Evolutionary conservation across 2,797 vertebrate species (phyloP).

Genomic region (Clangula hyemalis): DNA sequence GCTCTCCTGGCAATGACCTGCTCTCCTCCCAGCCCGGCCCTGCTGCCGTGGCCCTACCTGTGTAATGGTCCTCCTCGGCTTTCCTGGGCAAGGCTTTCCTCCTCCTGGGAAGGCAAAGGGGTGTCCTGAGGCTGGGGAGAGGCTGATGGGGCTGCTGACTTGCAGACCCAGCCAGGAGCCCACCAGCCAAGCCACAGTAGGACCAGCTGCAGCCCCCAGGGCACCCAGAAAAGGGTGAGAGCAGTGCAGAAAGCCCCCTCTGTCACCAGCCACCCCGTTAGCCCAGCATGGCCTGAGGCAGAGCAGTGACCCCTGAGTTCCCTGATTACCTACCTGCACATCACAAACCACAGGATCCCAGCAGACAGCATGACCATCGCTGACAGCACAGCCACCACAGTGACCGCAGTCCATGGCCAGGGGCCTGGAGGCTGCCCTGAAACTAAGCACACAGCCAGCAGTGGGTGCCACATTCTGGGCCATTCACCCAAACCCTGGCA

Average conservation of each 20-base stretch:
- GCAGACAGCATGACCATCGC: not conserved
- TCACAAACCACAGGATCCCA: not conserved
- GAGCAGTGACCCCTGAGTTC: not conserved
- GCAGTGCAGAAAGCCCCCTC: not conserved
- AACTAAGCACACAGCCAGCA: not conserved
- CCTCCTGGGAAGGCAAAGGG: not conserved
- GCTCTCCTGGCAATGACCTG: too few relatives aligned
- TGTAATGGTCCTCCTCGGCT: not conserved
- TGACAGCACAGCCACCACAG: not conserved
- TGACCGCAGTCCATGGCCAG: not conserved
- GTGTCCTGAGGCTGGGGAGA: not conserved
- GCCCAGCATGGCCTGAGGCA: not conserved
- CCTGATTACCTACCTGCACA: not conserved
- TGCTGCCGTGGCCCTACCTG: too few relatives aligned
- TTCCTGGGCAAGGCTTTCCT: not conserved
- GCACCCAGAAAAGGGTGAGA: not conserved
- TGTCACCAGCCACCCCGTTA: not conserved
- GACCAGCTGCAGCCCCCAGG: not conserved
- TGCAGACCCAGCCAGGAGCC: not conserved
- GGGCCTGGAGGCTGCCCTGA: not conserved
- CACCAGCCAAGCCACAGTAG: accelerated
- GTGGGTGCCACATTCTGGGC: not conserved
- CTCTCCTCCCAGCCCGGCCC: too few relatives aligned
- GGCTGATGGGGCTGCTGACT: not conserved
- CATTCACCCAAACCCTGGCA: not conserved